Evolutionary conservation across 2,113 vertebrate genomes (phyloP).

Genomic region (Uropsilus gracilis): DNA sequence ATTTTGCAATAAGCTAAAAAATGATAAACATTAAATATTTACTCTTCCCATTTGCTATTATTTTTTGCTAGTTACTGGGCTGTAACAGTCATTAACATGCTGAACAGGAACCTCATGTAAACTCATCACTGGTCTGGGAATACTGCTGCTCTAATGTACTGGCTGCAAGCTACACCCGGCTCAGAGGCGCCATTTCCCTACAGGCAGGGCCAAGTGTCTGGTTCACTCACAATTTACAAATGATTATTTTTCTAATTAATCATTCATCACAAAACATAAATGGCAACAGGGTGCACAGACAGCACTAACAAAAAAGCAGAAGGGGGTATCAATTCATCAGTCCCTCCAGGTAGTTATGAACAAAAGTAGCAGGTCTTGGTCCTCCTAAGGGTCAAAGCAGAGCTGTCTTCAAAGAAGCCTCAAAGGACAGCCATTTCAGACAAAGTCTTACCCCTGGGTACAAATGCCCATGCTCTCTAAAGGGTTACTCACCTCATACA

Average conservation of each 20-base stretch:
- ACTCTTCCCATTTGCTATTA: conserved; percentile 86
- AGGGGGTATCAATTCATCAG: conserved; percentile 85
- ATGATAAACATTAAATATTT: conserved; percentile 87
- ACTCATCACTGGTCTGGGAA: conserved; percentile 86
- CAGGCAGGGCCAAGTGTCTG: conserved; percentile 87
- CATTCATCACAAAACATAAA: conserved; percentile 90
- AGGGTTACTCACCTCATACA: neutral
- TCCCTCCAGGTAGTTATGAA: conserved; percentile 45
- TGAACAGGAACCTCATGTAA: conserved; percentile 86
- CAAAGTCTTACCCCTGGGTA: neutral
- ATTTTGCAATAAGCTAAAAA: conserved; percentile 72
- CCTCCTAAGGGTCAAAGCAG: neutral
- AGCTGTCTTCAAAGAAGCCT: neutral
- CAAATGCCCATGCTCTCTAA: neutral
- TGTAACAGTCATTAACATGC: conserved; percentile 85
- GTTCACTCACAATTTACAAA: conserved; percentile 88
- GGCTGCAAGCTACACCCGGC: conserved; percentile 76
- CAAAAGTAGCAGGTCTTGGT: neutral
- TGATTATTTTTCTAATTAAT: conserved; percentile 92
- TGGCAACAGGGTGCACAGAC: conserved; percentile 83
- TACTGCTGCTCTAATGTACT: conserved; percentile 79
- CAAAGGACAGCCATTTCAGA: neutral
- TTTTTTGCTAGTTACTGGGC: conserved; percentile 84
- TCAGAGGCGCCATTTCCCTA: conserved; percentile 84
- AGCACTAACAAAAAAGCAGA: conserved; percentile 66